Conservation (phyloP, 2,797 vertebrate genomes). For the Syndactyla subalaris region DNA sequence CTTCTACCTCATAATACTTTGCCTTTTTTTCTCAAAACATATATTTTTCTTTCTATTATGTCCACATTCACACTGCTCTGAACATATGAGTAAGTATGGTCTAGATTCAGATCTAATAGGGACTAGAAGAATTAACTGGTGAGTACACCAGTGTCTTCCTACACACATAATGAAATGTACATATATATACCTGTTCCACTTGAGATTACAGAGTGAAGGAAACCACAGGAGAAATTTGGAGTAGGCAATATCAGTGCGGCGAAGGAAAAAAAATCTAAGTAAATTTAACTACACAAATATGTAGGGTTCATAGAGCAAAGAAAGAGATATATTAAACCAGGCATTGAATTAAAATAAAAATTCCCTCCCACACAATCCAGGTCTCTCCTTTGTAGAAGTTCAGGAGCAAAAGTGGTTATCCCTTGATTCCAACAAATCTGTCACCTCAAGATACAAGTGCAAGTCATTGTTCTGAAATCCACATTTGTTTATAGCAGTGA, state of each 20-base stretch:
- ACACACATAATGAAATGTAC: background rate
- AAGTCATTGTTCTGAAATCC: background rate
- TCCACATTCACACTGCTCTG: background rate
- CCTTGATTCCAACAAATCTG: background rate
- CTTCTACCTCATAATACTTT: background rate
- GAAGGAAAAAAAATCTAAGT: background rate
- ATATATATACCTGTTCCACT: background rate
- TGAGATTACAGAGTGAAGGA: background rate
- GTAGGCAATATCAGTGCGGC: background rate
- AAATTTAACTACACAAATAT: background rate
- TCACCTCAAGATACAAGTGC: background rate
- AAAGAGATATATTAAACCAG: background rate
- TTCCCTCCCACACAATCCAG: background rate
- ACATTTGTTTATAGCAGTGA: background rate
- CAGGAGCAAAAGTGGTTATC: background rate
- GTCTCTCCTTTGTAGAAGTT: background rate
- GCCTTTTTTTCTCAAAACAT: fast-evolving
- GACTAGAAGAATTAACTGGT: background rate
- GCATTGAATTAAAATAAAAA: background rate
- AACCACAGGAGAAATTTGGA: background rate
- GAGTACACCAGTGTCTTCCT: background rate
- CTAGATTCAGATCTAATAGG: background rate
- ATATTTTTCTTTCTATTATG: background rate
- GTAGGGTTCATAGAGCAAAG: background rate
- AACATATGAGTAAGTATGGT: background rate